Evolutionary conservation across 2,113 vertebrate genomes (phyloP).

Genomic region (Sylvilagus bachmani): DNA sequence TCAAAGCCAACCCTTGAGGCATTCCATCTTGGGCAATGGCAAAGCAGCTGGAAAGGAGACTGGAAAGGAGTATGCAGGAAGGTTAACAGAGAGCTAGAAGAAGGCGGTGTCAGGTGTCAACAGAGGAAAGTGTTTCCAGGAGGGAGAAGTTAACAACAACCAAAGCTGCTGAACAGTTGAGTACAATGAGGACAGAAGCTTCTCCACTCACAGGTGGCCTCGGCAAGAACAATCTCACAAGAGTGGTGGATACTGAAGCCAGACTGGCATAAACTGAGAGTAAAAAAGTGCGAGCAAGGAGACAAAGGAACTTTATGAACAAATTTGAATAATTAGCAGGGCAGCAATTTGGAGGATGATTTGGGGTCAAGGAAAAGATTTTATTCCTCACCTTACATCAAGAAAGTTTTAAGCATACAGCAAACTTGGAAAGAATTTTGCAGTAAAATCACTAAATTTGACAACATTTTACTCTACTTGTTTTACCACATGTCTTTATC

Average conservation of each 20-base stretch:
- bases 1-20: background rate
- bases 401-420: slow-evolving; percentile 16
- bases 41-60: background rate
- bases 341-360: background rate
- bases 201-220: background rate
- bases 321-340: slow-evolving; percentile 11
- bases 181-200: background rate
- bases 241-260: background rate
- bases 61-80: background rate
- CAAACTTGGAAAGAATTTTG: slow-evolving; percentile 17
- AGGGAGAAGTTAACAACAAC: background rate
- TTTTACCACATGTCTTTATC: slow-evolving; percentile 17
- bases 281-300: slow-evolving; percentile 19
- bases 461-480: background rate
- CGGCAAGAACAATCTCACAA: background rate
- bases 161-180: background rate
- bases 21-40: background rate
- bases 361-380: slow-evolving; percentile 3
- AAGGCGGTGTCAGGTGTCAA: background rate
- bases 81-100: background rate
- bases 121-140: background rate
- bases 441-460: slow-evolving; percentile 14
- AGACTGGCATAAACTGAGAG: background rate
- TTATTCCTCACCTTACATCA: slow-evolving; percentile 43
- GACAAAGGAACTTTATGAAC: background rate